A percentile compares a stretch with the other conserved stretches of the same genome.
These are phyloP conservation scores for Drosophila nigricruria DNA, from an alignment of 2,888 invertebrate species.

Conservation along the genomic window DNA sequence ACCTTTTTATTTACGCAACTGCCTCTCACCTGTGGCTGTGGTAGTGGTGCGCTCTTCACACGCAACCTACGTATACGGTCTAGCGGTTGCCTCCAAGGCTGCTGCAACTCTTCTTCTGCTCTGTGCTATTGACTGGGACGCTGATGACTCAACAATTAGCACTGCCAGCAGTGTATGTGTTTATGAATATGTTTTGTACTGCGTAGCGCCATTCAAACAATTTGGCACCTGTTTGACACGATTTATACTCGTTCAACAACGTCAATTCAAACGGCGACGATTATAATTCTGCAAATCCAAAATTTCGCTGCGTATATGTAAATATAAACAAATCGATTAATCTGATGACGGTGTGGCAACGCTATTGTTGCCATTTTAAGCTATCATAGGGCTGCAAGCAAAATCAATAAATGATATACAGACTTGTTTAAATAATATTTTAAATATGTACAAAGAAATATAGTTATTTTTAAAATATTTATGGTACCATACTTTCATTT, in stretches of 20 bases:
- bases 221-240: not conserved
- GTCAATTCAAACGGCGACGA: conserved; percentile 32
- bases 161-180: conserved; percentile 37
- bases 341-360: conserved; percentile 35
- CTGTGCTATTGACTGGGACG: conserved; percentile 27
- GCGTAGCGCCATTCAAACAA: conserved; percentile 42
- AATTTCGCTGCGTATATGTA: conserved; percentile 60
- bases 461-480: not conserved
- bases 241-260: not conserved
- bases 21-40: conserved; percentile 65
- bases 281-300: conserved; percentile 32
- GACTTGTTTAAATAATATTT: not conserved
- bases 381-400: not conserved
- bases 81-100: conserved; percentile 55
- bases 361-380: not conserved
- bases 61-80: conserved; percentile 49
- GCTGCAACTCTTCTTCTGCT: conserved; percentile 42
- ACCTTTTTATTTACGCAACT: conserved; percentile 33
- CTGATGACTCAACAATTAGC: conserved; percentile 74
- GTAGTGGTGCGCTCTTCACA: conserved; percentile 30
- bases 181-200: conserved; percentile 2
- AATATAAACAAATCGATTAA: conserved; percentile 69
- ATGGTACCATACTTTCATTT: not conserved
- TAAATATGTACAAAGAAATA: not conserved
- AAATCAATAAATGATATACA: not conserved